phyloP scores from a whole-genome alignment of 2,797 vertebrate species.

The Hippocampus kuda region DNA sequence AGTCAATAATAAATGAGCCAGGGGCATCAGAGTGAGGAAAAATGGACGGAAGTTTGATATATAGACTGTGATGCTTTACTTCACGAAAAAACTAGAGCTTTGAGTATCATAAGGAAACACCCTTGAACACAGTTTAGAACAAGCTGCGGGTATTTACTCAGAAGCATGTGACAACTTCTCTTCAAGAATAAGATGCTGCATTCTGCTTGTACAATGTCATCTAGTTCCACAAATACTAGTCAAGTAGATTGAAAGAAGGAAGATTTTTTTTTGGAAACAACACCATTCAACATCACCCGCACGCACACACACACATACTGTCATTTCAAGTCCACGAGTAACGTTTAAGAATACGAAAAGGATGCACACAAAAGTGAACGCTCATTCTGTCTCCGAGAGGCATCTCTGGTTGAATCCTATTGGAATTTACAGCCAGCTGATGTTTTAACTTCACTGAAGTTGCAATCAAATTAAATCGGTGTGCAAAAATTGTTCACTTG shows the following conservation, averaged over 20 bases:
- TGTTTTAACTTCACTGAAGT: slow-evolving; percentile 63
- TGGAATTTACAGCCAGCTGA: slow-evolving; percentile 23
- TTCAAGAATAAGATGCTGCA: slow-evolving; percentile 53
- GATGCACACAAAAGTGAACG: slow-evolving; percentile 23
- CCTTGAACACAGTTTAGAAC: slow-evolving; percentile 12
- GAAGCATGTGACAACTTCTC: slow-evolving; percentile 52
- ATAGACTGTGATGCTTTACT: not conserved
- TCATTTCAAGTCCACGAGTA: slow-evolving; percentile 39
- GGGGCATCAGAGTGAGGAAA: not conserved
- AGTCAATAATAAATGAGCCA: not conserved
- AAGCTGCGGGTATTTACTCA: slow-evolving; percentile 59
- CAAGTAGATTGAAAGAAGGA: slow-evolving; percentile 43
- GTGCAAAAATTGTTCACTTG: slow-evolving; percentile 35
- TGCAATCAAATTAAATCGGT: slow-evolving; percentile 39
- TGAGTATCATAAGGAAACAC: slow-evolving; percentile 12
- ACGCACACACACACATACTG: slow-evolving; percentile 12
- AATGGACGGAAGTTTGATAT: not conserved
- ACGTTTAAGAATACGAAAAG: slow-evolving; percentile 32
- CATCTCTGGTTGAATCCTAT: slow-evolving; percentile 52
- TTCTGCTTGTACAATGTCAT: slow-evolving; percentile 49
- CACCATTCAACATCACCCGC: slow-evolving; percentile 42
- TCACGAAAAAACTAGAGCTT: not conserved
- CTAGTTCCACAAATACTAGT: slow-evolving; percentile 55
- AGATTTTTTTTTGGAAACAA: slow-evolving; percentile 29
- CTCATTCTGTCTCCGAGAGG: slow-evolving; percentile 40